These are phyloP conservation scores for Psix sp. DNA, from an alignment of 1,140 invertebrate species.

Conservation along the genomic window DNA sequence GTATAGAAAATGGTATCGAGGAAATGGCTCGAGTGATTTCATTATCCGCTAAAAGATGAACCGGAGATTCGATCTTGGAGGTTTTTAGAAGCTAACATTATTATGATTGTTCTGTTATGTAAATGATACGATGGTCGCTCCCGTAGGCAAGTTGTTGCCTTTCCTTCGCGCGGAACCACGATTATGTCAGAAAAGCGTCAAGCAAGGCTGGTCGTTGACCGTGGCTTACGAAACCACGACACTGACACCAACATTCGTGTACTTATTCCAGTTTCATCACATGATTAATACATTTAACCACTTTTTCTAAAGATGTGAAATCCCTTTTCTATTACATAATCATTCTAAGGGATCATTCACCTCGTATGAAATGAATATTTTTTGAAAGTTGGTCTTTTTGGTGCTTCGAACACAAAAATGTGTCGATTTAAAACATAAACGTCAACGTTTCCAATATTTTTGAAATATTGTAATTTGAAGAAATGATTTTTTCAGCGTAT, in stretches of 20 bases:
- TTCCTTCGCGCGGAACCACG: conserved; percentile 38
- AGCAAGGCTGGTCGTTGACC: conserved; percentile 64
- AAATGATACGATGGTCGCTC: conserved; percentile 38
- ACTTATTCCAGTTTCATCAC: no score
- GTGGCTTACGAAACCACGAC: conserved; percentile 36
- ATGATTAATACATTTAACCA: no score
- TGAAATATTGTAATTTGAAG: no score
- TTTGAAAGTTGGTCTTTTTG: no score
- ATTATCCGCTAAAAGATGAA: conserved; percentile 15
- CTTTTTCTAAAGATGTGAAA: no score
- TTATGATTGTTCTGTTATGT: conserved; percentile 49
- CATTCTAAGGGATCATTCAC: no score
- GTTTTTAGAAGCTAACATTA: conserved; percentile 25
- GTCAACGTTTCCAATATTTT: no score
- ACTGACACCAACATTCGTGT: conserved; percentile 30
- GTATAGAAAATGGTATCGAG: conserved; percentile 13
- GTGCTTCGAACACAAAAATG: no score
- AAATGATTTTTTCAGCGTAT: no score
- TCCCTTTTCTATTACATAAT: no score
- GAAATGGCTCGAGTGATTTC: conserved; percentile 18
- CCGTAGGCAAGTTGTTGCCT: conserved; percentile 42
- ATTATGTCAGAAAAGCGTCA: conserved; percentile 57
- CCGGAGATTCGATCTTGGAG: conserved; percentile 1
- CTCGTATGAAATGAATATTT: no score
- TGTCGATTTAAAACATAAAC: no score